phyloP scores from a whole-genome alignment of 2,888 invertebrate species.

The Gastrophysa polygoni region DNA sequence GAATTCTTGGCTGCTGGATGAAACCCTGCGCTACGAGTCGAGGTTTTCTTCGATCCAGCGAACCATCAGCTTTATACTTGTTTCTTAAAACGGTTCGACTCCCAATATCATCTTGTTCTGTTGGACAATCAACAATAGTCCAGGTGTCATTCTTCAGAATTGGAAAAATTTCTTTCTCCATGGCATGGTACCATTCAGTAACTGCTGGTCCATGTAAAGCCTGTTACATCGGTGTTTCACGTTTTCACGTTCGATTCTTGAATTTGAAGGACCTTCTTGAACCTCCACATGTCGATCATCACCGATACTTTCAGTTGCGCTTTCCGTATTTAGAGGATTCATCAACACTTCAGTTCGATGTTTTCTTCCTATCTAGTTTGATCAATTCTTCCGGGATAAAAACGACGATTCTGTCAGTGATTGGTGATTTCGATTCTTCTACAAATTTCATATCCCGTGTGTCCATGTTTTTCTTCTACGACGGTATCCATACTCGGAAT shows the following conservation, averaged over 20 bases:
- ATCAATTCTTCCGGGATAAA: not conserved
- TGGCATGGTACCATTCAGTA: constrained; percentile 27
- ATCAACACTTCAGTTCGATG: not conserved
- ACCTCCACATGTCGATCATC: not conserved
- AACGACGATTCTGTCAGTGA: not conserved
- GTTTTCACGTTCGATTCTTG: constrained; percentile 22
- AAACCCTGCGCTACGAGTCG: constrained; percentile 13
- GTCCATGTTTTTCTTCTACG: not conserved
- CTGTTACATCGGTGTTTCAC: not conserved
- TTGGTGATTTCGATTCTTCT: not conserved
- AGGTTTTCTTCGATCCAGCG: constrained; percentile 20
- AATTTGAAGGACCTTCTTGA: constrained; percentile 15
- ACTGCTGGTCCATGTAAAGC: constrained; percentile 17
- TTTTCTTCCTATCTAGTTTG: not conserved
- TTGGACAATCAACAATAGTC: constrained; percentile 25
- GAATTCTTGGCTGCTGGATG: constrained; percentile 11
- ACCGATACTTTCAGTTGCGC: not conserved
- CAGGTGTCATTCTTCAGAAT: constrained; percentile 8
- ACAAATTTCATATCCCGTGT: not conserved
- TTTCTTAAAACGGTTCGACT: constrained; percentile 36
- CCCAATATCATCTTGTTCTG: constrained; percentile 27
- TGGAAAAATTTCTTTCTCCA: constrained; percentile 26
- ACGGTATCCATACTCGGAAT: not conserved
- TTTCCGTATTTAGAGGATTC: not conserved
- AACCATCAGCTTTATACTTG: constrained; percentile 37